Base-by-base conservation (phyloP, 2,797 vertebrate genomes). In the Ctenochaetus hawaiiensis region DNA sequence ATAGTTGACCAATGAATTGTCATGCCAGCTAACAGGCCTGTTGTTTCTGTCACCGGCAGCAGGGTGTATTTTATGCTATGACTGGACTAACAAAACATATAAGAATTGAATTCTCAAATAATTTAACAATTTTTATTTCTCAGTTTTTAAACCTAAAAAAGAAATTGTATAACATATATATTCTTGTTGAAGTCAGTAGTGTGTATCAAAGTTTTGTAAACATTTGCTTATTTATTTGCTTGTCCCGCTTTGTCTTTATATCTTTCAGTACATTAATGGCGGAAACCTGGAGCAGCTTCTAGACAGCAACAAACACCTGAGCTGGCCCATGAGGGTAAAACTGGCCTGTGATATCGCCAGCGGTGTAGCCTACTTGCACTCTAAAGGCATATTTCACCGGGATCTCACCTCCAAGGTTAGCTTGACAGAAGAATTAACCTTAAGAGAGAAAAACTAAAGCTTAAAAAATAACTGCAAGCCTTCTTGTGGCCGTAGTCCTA, bases 321-420 rank as follows among this genome's bases (percentile, higher is more conserved):
- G 96, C 53, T 99, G 98, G 98, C 90, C 93, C 13, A 92, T 94
- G 12, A 94, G 98, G 78, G 95, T 98, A 83, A 99, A 98, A 84
- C 87, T 99, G 89, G 97, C 96, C 1, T 94, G 92, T 63, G 98
- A 99, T 44, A 95, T 99, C 45, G 96, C 97, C 62, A 92, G 96
- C 77, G 98, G 98, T 58, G 92, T 99, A 89, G 91, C 95, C 82
- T 99, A 99, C 83, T 95, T 99, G 86, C 98, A 99, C 93, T 96
- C 95, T 44, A 99, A 98, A 94, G 98, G 98, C 91, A 97, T 99
- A 92, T 99, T 99, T 93, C 98, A 99, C 91, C 93, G 98, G 75
- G 98, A 99, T 92, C 97, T 99, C 88, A 99, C 98, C 82, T 99
- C 98, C 67, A 99, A 99, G 98, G 98, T 99, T 41, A 66, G 83